Evolutionary conservation across 2,113 vertebrate genomes (phyloP).

Genomic region (Butastur rufipennis): DNA sequence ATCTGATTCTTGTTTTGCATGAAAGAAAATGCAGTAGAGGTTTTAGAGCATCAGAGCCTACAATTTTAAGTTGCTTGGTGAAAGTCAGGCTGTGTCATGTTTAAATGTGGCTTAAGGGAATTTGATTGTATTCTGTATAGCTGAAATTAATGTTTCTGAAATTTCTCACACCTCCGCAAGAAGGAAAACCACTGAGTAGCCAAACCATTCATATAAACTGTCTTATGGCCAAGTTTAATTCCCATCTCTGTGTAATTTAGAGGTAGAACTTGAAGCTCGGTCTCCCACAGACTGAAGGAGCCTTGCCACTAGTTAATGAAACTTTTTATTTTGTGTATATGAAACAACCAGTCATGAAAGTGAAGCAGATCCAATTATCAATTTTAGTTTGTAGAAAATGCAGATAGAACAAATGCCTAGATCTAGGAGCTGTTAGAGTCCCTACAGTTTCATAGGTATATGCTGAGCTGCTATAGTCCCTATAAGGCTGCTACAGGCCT

Average conservation of each 20-base stretch:
- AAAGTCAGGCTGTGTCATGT: background rate
- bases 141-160: background rate
- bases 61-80: background rate
- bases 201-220: background rate
- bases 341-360: background rate
- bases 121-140: background rate
- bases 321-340: background rate
- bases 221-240: background rate
- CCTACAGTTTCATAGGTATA: background rate
- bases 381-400: background rate
- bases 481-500: background rate
- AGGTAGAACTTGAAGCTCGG: background rate
- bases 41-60: background rate
- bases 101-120: conserved; percentile 12
- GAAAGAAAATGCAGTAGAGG: background rate
- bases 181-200: background rate
- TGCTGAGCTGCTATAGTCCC: background rate
- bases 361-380: background rate
- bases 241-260: background rate
- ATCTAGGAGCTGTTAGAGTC: background rate
- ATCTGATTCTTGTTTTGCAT: conserved; percentile 1
- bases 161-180: conserved; percentile 29
- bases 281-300: background rate
- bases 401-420: background rate
- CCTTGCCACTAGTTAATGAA: background rate